These are phyloP conservation scores for Sebastes hubbsi DNA, from an alignment of 2,797 vertebrate genomes.

Conservation along the genomic window DNA sequence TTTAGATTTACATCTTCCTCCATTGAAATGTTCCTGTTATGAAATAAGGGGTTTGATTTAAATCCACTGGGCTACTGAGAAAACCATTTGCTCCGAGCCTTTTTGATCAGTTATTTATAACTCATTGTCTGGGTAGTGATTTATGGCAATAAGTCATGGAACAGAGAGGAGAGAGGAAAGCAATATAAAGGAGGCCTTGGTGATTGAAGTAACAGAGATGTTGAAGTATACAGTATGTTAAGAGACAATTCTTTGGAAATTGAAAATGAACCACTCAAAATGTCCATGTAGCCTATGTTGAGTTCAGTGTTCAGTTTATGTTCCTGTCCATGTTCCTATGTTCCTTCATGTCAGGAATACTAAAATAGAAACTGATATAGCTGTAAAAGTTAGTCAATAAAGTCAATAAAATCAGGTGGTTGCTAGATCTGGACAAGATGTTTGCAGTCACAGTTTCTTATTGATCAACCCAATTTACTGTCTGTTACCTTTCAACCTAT, in stretches of 20 bases:
- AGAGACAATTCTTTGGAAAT: neutral
- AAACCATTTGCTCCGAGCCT: conserved; percentile 32
- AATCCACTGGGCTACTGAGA: conserved; percentile 22
- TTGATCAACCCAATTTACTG: neutral
- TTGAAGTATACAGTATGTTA: neutral
- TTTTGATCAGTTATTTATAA: conserved; percentile 60
- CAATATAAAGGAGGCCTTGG: conserved; percentile 34
- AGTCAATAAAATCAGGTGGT: too few relatives aligned
- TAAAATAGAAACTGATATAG: too few relatives aligned
- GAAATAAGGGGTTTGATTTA: conserved; percentile 40
- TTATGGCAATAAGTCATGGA: conserved; percentile 54
- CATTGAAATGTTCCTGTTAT: conserved; percentile 20
- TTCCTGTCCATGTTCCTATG: too few relatives aligned
- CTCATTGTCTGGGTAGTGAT: conserved; percentile 47
- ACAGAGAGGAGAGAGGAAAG: conserved; percentile 31
- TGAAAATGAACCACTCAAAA: conserved; percentile 6
- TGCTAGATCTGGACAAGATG: conserved; percentile 14
- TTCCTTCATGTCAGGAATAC: too few relatives aligned
- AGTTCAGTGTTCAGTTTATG: neutral
- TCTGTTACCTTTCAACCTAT: neutral
- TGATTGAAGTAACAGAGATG: conserved; percentile 59
- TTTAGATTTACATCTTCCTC: conserved; percentile 32
- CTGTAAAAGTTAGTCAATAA: too few relatives aligned
- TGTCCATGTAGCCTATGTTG: neutral
- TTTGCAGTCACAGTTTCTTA: neutral